Conservation (phyloP, 2,113 vertebrate species). For the Alosa alosa region DNA sequence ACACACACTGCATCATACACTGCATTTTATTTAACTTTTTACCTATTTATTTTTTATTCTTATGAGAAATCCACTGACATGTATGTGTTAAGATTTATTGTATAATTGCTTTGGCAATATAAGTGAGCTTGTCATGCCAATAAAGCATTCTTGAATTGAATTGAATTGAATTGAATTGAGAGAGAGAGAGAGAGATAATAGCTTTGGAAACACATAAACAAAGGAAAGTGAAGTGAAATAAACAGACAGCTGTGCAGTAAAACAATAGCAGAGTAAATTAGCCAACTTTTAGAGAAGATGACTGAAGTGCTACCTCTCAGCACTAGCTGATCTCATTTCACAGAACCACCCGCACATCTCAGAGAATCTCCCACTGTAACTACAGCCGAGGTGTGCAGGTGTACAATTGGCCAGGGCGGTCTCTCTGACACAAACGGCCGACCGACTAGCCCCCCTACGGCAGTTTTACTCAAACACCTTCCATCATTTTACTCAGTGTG, state of each 20-base stretch:
- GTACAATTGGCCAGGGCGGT: constrained; percentile 21
- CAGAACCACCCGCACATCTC: constrained; percentile 10
- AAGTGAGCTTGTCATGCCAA: no score
- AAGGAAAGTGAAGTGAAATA: neutral
- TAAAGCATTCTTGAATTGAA: no score
- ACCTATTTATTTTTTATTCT: no score
- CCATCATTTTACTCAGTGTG: constrained; percentile 40
- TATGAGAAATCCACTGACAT: no score
- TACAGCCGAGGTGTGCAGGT: constrained; percentile 16
- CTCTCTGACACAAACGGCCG: constrained; percentile 21
- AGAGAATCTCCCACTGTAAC: constrained; percentile 10
- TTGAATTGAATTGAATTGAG: no score
- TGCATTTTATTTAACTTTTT: no score
- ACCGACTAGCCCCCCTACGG: constrained; percentile 26
- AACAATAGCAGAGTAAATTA: neutral
- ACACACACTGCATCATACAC: no score
- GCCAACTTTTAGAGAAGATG: neutral
- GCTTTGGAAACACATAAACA: neutral
- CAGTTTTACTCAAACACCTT: neutral
- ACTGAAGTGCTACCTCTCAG: neutral
- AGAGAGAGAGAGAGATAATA: neutral
- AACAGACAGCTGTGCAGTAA: neutral
- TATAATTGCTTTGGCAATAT: no score
- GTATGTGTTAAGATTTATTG: no score
- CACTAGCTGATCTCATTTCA: neutral